These are phyloP conservation scores for Coilia nasus DNA, from an alignment of 2,797 vertebrate genomes.

Conservation along the genomic window DNA sequence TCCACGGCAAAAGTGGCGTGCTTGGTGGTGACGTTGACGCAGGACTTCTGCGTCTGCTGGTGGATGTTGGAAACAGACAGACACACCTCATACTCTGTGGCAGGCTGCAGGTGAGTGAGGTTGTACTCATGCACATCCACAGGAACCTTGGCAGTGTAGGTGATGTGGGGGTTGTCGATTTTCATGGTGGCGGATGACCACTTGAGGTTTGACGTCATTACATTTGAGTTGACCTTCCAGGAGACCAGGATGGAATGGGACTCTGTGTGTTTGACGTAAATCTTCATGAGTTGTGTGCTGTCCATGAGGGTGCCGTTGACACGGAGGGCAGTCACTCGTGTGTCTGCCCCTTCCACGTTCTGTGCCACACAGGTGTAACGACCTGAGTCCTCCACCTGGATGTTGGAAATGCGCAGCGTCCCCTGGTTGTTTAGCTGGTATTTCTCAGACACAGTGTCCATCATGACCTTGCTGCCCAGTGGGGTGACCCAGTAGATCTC, in stretches of 20 bases:
- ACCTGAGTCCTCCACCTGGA: constrained; percentile 90
- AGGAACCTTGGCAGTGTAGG: constrained; percentile 93
- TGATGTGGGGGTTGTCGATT: constrained; percentile 96
- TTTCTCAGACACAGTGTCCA: constrained; percentile 85
- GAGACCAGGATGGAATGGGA: constrained; percentile 93
- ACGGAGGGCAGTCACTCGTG: constrained; percentile 84
- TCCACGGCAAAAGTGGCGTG: constrained; percentile 83
- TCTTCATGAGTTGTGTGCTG: constrained; percentile 89
- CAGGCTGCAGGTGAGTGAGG: constrained; percentile 91
- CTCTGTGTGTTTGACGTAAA: constrained; percentile 91
- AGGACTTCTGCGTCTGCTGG: constrained; percentile 91
- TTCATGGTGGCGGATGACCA: constrained; percentile 98
- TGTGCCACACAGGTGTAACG: constrained; percentile 95
- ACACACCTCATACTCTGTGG: constrained; percentile 94
- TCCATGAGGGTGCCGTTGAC: constrained; percentile 94
- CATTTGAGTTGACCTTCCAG: constrained; percentile 94
- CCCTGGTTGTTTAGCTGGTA: constrained; percentile 88
- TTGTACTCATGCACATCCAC: constrained; percentile 97
- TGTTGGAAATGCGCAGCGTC: constrained; percentile 84
- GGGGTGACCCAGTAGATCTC: constrained; percentile 98
- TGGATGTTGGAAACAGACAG: constrained; percentile 91
- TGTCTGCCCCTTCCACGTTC: constrained; percentile 92
- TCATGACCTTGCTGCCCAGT: constrained; percentile 88
- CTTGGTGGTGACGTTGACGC: constrained; percentile 94
- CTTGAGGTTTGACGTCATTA: constrained; percentile 92